phyloP scores from a whole-genome alignment of 2,113 vertebrate genomes.

The Pteruthius melanotis region DNA sequence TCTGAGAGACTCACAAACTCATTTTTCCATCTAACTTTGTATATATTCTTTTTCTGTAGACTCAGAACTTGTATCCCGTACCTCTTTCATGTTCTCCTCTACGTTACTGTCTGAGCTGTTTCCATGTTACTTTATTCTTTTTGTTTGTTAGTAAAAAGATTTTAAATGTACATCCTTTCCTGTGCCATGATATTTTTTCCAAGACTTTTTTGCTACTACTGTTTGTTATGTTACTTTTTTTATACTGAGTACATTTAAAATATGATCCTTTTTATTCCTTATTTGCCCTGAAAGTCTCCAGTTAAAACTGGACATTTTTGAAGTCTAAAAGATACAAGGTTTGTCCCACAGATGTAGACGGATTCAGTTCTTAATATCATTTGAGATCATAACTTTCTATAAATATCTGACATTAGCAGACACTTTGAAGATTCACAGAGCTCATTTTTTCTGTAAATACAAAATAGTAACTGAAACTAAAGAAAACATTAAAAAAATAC shows the following conservation, averaged over 20 bases:
- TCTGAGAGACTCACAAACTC: not conserved
- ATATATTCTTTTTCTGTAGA: not conserved
- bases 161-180: not conserved
- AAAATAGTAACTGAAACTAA: slow-evolving; percentile 36
- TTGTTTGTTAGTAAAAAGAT: not conserved
- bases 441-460: slow-evolving; percentile 13
- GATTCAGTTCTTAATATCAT: not conserved
- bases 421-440: not conserved
- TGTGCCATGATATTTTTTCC: not conserved
- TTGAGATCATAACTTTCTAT: slow-evolving; percentile 19
- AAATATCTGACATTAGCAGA: not conserved
- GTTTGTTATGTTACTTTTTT: not conserved
- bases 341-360: not conserved
- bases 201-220: not conserved
- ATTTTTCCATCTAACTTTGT: not conserved
- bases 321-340: not conserved
- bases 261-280: not conserved
- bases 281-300: not conserved
- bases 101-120: not conserved
- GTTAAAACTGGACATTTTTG: not conserved
- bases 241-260: not conserved
- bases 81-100: not conserved
- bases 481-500: not conserved
- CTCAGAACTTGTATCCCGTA: not conserved
- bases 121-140: not conserved